Percentiles rank a stretch among this genome's conserved stretches.
Conservation (phyloP, 2,888 invertebrate species). For the Cheiracanthium punctorium region DNA sequence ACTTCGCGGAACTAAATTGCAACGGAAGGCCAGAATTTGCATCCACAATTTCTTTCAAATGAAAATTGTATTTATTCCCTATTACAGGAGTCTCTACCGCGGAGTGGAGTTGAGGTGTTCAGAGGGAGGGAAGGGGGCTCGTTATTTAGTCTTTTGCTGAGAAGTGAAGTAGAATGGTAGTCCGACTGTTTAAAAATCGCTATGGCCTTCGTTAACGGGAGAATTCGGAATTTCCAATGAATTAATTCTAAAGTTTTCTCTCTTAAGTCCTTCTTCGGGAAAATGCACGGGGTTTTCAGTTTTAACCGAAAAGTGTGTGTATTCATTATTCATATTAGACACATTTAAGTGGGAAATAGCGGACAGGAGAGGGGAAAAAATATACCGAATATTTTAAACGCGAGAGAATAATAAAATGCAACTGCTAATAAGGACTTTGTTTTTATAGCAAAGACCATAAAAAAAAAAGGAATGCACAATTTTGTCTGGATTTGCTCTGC, state of each 20-base stretch:
- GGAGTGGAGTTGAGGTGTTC: too few relatives aligned
- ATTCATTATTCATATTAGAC: slow-evolving; percentile 65
- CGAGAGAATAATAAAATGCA: neutral
- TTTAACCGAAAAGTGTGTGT: slow-evolving; percentile 32
- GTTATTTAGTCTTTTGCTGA: neutral
- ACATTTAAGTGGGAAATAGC: slow-evolving; percentile 46
- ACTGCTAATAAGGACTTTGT: slow-evolving; percentile 13
- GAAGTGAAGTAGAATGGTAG: neutral
- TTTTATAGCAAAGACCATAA: neutral
- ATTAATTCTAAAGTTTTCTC: slow-evolving; percentile 46
- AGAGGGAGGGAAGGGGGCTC: neutral
- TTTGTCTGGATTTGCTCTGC: neutral
- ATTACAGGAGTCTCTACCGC: slow-evolving; percentile 27
- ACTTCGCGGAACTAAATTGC: slow-evolving; percentile 37
- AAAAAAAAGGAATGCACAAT: slow-evolving; percentile 22
- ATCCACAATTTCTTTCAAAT: slow-evolving; percentile 34
- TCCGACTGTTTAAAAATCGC: slow-evolving; percentile 12
- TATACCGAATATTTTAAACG: neutral
- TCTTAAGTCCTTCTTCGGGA: neutral
- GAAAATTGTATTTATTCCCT: slow-evolving; percentile 52
- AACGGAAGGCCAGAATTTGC: slow-evolving; percentile 63
- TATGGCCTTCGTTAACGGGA: slow-evolving; percentile 30
- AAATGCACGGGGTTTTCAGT: slow-evolving; percentile 2
- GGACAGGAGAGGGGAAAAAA: neutral
- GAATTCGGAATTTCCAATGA: slow-evolving; percentile 57